Evolutionary conservation across 2,113 vertebrate genomes (phyloP).

Genomic region (Indicator maculatus): DNA sequence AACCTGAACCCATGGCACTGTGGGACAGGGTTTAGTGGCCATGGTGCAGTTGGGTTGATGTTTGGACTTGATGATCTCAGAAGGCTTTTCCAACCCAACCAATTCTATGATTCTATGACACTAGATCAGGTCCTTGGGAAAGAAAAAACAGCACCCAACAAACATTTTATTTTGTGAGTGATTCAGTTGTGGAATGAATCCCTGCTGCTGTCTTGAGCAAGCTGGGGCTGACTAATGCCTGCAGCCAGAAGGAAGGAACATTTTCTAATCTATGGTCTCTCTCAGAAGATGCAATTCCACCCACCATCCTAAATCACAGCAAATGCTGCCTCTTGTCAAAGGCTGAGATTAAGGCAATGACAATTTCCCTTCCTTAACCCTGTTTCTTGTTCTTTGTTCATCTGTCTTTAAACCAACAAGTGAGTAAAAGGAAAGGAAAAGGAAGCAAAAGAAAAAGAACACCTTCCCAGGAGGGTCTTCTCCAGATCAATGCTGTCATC

Average conservation of each 20-base stretch:
- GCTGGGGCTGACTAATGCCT: slow-evolving; percentile 24
- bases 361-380: background rate
- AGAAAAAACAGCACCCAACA: background rate
- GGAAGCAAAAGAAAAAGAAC: background rate
- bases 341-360: slow-evolving; percentile 5
- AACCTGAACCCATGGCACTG: too few relatives aligned
- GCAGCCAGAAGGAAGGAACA: background rate
- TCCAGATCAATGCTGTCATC: background rate
- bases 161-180: slow-evolving; percentile 15
- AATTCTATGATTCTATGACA: background rate
- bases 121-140: background rate
- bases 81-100: too few relatives aligned
- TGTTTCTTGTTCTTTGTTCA: background rate
- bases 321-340: background rate
- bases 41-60: too few relatives aligned
- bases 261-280: slow-evolving; percentile 19
- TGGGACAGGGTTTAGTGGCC: too few relatives aligned
- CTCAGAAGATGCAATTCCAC: slow-evolving; percentile 16
- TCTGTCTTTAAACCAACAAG: slow-evolving; percentile 11
- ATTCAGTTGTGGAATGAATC: slow-evolving; percentile 15
- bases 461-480: background rate
- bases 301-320: background rate
- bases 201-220: background rate
- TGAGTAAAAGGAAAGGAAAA: background rate
- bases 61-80: too few relatives aligned